Base-by-base conservation (phyloP, 1,140 invertebrate genomes). In the Papilio helenus region DNA sequence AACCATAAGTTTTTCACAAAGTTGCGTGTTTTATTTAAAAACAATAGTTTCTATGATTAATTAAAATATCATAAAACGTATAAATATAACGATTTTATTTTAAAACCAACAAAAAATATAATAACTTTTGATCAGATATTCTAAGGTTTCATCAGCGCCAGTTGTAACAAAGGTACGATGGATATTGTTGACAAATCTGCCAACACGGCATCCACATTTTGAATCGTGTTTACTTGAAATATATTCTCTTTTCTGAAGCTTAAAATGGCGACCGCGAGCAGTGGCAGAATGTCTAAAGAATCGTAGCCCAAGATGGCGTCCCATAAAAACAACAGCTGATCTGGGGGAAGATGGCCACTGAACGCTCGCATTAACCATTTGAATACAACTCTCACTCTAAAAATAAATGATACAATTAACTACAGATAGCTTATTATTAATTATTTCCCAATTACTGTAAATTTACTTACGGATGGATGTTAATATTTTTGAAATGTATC, bases 311-410 rank as follows among this genome's bases (percentile, higher is more conserved):
- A 94, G 77, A 99, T 96, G 78, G 98, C 95, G 92, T 99, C 98
- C 98, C 98, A 99, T 10, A 99, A 94, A 49, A 97, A 96, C 0
- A 99, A 94, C 0, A 99, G 94, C 92, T 99, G 98, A 86, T 99
- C 98, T 5, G 98, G 98, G 0, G 98, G 97, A 72, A 99, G 94
- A 89, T 99, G 98, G 0, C 99, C 98, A 84, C 98, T 99, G 90
- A 99, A 99, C 2, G 97, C 98, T 82, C 98, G 95, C 96, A 99
- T 99, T 12, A 99, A 92, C 99, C 99, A 99, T 92, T 99, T 99
- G 89, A 99, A 98, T 3, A 98, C 98, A 23, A 99, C 96, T 86
- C 97, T 96, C 44, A 98, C 95, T n/a, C 98, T 94, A 85, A 72
- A 88, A 88, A 5, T 23, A 29, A 65, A 16, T 16, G 16, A 10